Percentiles rank a stretch among this genome's conserved stretches.
phyloP scores from a whole-genome alignment of 2,888 invertebrate species.

The Nomada flava region DNA sequence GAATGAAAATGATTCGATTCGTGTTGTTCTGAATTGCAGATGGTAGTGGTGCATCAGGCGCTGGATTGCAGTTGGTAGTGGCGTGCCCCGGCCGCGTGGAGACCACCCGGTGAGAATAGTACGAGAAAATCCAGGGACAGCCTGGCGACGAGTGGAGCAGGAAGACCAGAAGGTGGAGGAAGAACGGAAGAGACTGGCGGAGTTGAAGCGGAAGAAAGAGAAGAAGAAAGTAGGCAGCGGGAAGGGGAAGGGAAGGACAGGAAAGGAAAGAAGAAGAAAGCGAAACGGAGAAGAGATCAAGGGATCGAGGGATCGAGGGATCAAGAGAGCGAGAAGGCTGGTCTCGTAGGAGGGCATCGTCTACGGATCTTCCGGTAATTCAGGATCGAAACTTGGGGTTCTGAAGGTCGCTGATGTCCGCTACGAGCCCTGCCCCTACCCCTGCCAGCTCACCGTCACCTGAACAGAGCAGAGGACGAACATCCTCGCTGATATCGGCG shows the following conservation, averaged over 20 bases:
- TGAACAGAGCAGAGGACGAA: slow-evolving; percentile 34
- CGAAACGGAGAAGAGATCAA: background rate
- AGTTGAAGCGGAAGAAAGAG: slow-evolving; percentile 21
- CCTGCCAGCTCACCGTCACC: slow-evolving; percentile 55
- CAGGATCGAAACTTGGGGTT: slow-evolving; percentile 55
- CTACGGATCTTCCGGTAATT: slow-evolving; percentile 49
- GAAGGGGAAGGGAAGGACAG: slow-evolving; percentile 36
- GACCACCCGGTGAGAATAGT: slow-evolving; percentile 27
- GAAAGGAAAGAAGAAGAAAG: background rate
- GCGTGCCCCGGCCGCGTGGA: slow-evolving; percentile 25
- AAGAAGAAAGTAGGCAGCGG: slow-evolving; percentile 32
- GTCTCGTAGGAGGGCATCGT: slow-evolving; percentile 49
- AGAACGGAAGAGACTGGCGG: slow-evolving; percentile 25
- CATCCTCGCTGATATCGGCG: slow-evolving; percentile 5
- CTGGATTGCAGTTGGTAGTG: slow-evolving; percentile 51
- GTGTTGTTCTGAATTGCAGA: slow-evolving; percentile 58
- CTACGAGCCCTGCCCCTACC: slow-evolving; percentile 73
- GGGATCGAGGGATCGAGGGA: background rate
- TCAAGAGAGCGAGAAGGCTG: slow-evolving; percentile 20
- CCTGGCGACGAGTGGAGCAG: slow-evolving; percentile 4
- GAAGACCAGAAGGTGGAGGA: background rate
- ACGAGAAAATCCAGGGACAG: slow-evolving; percentile 2
- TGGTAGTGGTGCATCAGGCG: slow-evolving; percentile 59
- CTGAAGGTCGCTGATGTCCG: slow-evolving; percentile 80
- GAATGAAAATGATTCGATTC: slow-evolving; percentile 11